These are phyloP conservation scores for Phragmatobia fuliginosa DNA, from an alignment of 2,888 invertebrate species.

Conservation along the genomic window DNA sequence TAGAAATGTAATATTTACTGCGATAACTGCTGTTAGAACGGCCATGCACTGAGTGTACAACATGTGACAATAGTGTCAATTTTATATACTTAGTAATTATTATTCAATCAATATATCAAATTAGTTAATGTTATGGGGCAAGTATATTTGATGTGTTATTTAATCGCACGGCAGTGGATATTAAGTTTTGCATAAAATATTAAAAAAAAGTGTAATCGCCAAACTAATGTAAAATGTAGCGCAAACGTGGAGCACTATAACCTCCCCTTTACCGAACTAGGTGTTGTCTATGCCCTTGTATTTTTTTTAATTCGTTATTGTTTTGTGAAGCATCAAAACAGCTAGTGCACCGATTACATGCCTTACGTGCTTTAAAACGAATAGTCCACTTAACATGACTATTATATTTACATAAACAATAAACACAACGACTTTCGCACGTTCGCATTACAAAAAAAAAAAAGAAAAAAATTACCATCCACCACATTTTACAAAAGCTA, in stretches of 20 bases:
- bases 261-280: conserved; percentile 28
- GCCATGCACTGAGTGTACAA: conserved; percentile 46
- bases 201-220: conserved; percentile 36
- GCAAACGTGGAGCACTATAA: conserved; percentile 44
- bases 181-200: conserved; percentile 30
- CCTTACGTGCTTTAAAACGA: conserved; percentile 25
- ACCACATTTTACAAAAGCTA: too few species aligned
- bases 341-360: conserved; percentile 12
- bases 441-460: background rate
- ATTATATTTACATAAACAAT: background rate
- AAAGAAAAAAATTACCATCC: background rate
- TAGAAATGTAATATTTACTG: background rate
- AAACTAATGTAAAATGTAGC: conserved; percentile 40
- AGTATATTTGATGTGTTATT: conserved; percentile 34
- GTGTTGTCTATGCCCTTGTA: background rate
- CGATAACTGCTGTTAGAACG: background rate
- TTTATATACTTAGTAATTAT: conserved; percentile 39
- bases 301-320: background rate
- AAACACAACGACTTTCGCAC: background rate
- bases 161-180: conserved; percentile 33
- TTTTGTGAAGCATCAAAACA: background rate
- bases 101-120: conserved; percentile 45
- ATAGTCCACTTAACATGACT: conserved; percentile 15
- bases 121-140: conserved; percentile 35
- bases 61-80: conserved; percentile 50